A percentile compares a stretch with the other conserved stretches of the same genome.
phyloP scores from a whole-genome alignment of 2,797 vertebrate species.

The Oreochromis grahami region DNA sequence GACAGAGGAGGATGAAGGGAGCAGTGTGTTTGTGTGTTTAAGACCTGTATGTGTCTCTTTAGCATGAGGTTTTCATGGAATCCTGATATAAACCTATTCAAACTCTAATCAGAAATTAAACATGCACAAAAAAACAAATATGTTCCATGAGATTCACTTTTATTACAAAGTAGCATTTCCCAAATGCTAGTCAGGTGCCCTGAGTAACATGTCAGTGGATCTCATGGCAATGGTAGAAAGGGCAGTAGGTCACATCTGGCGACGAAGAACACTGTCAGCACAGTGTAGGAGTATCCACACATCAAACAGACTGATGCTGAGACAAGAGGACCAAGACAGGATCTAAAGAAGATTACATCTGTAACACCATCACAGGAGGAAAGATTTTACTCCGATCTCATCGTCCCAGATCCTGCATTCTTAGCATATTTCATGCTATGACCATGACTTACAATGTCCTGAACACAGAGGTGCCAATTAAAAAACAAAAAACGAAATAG shows the following conservation, averaged over 20 bases:
- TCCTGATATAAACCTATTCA: background rate
- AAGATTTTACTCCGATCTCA: background rate
- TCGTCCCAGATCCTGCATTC: background rate
- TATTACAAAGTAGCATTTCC: background rate
- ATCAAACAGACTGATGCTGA: background rate
- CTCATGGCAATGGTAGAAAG: background rate
- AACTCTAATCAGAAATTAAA: background rate
- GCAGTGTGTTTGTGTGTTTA: background rate
- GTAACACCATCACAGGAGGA: background rate
- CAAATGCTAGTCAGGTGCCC: background rate
- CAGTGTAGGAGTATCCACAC: background rate
- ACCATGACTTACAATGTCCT: background rate
- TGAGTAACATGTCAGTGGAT: background rate
- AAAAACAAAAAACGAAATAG: background rate
- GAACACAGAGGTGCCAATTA: background rate
- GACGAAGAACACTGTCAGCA: background rate
- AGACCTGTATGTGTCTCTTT: background rate
- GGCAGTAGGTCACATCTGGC: background rate
- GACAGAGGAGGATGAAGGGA: background rate
- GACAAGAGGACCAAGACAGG: background rate
- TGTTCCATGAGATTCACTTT: accelerated
- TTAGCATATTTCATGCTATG: background rate
- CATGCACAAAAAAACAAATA: background rate
- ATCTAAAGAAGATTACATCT: background rate
- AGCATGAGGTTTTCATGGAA: background rate